Conservation (phyloP, 2,113 vertebrate species). For the Bos indicus region DNA sequence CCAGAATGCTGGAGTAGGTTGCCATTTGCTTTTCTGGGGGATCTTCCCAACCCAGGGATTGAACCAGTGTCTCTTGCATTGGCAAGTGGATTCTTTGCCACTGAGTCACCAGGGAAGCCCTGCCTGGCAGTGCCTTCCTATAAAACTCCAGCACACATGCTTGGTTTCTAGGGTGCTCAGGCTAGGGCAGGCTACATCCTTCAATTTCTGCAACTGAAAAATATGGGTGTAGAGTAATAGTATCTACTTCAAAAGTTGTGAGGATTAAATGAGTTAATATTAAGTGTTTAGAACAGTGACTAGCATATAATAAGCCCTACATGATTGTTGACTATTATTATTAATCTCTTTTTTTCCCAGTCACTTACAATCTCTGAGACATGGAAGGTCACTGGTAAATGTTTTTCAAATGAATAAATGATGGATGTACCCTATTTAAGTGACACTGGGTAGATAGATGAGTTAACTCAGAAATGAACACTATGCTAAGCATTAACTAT, state of each 20-base stretch:
- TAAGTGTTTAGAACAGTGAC: neutral
- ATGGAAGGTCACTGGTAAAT: neutral
- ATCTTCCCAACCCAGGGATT: neutral
- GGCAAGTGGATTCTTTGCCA: neutral
- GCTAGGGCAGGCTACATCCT: neutral
- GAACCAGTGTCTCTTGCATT: neutral
- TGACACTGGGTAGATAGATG: neutral
- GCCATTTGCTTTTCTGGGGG: neutral
- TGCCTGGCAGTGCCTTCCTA: neutral
- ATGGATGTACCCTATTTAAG: neutral
- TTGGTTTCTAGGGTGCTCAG: neutral
- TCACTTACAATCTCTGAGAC: neutral
- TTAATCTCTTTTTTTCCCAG: neutral
- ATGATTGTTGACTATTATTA: neutral
- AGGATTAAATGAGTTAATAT: slow-evolving; percentile 14
- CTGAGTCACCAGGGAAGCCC: neutral
- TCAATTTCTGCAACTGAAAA: neutral
- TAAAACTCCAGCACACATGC: neutral
- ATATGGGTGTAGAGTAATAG: neutral
- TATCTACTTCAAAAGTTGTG: neutral
- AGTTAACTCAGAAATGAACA: slow-evolving; percentile 32
- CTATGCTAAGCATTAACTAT: neutral
- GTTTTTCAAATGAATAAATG: slow-evolving; percentile 26
- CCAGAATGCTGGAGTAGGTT: neutral
- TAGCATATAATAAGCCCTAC: neutral